Base-by-base conservation (phyloP, 2,113 vertebrate genomes). In the Neolamprologus ventralis region DNA sequence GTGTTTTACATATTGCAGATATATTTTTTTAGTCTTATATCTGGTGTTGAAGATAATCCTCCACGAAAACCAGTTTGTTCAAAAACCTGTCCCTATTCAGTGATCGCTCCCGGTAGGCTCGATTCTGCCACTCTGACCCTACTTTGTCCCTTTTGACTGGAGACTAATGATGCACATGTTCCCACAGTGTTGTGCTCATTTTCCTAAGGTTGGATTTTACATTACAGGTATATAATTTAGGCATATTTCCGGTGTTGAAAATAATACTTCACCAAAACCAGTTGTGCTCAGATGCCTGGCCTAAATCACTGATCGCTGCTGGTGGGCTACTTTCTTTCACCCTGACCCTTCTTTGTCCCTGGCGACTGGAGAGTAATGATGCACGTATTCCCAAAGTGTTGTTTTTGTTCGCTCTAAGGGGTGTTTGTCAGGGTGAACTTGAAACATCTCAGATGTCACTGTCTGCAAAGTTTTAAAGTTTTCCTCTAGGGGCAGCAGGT, bases 91-190 rank as follows among this genome's bases (percentile, higher is more conserved):
- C 28, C 54, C 6, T 19, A 9, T 53, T 75, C 49, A 33, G 26
- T 3, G 4, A 47, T 31, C 4, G 0, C 23, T 9, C 4, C 54
- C 1, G 0, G 4, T 60, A 53, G 57, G n/a, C 6, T 37, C 0
- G 5, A 58, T 58, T 81, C 23, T 51, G 26, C 71, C 23, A 21
- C 28, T n/a, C 21, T 73, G 28, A 71, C 54, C 53, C 75, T 45
- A 21, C 35, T 13, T 3, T 9, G 58, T 51, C 37, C 16, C 23
- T 21, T 3, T 23, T 19, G 37, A 73, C 9, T 37, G 13, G 17
- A 78, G 45, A 73, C 11, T 47, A 82, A 79, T 33, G 55, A 58
- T 51, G 78, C 55, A 37, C 63, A n/a, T 14, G 37, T 80, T 40
- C 21, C 45, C 12, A 17, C 6, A 33, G 17, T 83, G 11, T 26